Conservation (phyloP, 2,888 invertebrate species). For the Sialis lutaria region DNA sequence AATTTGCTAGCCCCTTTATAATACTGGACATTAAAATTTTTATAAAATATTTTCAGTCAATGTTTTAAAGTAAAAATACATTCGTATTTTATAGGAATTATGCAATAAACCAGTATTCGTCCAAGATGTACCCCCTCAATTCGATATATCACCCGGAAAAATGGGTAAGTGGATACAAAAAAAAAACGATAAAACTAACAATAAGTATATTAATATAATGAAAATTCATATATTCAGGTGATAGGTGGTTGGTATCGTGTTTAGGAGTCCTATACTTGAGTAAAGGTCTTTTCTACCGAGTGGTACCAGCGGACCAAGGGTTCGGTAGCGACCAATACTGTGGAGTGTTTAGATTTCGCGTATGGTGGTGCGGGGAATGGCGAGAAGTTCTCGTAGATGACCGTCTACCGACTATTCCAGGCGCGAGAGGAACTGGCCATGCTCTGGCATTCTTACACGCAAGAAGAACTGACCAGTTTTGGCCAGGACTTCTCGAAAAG, state of each 20-base stretch:
- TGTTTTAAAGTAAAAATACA: neutral
- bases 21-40: too few species aligned
- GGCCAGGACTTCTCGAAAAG: slow-evolving; percentile 81
- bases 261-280: slow-evolving; percentile 68
- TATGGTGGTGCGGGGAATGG: slow-evolving; percentile 94
- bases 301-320: slow-evolving; percentile 80
- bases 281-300: slow-evolving; percentile 77
- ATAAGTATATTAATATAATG: neutral
- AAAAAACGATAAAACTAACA: too few species aligned
- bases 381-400: slow-evolving; percentile 80
- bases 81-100: slow-evolving; percentile 44
- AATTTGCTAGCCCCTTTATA: too few species aligned
- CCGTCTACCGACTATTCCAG: slow-evolving; percentile 73
- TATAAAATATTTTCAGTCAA: too few species aligned
- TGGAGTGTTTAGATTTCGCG: slow-evolving; percentile 72
- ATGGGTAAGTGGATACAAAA: slow-evolving; percentile 45
- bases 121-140: slow-evolving; percentile 59
- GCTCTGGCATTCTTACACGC: slow-evolving; percentile 74
- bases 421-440: slow-evolving; percentile 17
- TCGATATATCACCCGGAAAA: slow-evolving; percentile 75
- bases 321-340: slow-evolving; percentile 51
- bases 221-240: slow-evolving; percentile 39
- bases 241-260: slow-evolving; percentile 81
- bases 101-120: slow-evolving; percentile 62
- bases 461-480: slow-evolving; percentile 63